Evolutionary conservation across 2,888 invertebrate species (phyloP), one percentile per base, ranked within the genome.

Genomic region (Ophion costatus): DNA sequence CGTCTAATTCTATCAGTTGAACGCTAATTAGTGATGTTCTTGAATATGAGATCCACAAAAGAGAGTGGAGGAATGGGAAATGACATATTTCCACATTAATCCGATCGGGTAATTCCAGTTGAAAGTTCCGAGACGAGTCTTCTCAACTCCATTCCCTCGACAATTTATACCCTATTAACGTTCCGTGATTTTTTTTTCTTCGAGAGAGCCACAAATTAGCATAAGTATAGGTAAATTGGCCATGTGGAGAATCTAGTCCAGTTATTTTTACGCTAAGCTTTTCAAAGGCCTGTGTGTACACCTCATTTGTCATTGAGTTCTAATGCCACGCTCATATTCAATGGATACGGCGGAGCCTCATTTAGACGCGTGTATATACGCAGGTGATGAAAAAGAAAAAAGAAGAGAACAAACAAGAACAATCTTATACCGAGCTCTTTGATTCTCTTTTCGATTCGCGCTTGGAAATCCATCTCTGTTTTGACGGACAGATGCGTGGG

Each of bases 401-500:
- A 79, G 45, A 80, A 75, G 61, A 67, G 14, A 45, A 45, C 11
- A 45, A 45, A 45, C 45, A 45, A 10, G 42, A 42, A 11, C 14
- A 29, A 61, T 70, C 57, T 61, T 56, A 42, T 70, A 51, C 17
- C 69, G n/a, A 74, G 78, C 69, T 56, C 70, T 77, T 81, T 56
- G 57, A 33, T 59, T 61, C 42, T 69, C 24, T 33, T 24, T 17
- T n/a, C 51, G 20, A 33, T 56, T 56, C 56, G 24, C 22, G 57
- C 64, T 79, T 56, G 33, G 69, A 56, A 70, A 78, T 81, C 70
- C 33, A 51, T 59, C 66, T 51, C 42, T 66, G 76, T 71, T 82
- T 82, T 82, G 82, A 82, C 69, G 22, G 82, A 85, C 82, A 82
- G 56, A 56, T 67, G 85, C 82, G 85, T 85, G 80, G 85, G 85